Evolutionary conservation across 2,113 vertebrate species (phyloP).

Genomic region (Sarotherodon lohbergeri): DNA sequence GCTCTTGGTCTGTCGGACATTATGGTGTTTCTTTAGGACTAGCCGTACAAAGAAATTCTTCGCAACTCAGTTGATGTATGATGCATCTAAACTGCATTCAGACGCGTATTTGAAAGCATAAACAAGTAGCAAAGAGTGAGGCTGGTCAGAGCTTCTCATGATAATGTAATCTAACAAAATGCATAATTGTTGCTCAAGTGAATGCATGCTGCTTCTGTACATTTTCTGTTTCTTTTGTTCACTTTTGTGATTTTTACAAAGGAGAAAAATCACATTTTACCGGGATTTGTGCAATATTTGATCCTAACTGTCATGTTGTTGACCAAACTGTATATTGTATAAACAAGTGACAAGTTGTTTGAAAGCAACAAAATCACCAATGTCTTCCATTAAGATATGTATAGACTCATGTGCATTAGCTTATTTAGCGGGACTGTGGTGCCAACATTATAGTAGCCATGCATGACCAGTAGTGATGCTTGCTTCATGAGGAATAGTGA

Average conservation of each 20-base stretch:
- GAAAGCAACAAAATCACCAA: slow-evolving; percentile 99
- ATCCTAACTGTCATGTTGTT: slow-evolving; percentile 73
- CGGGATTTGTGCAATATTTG: slow-evolving; percentile 92
- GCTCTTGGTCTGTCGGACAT: not conserved
- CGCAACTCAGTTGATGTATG: not conserved
- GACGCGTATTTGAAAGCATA: not conserved
- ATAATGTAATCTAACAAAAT: not conserved
- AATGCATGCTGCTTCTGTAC: not conserved
- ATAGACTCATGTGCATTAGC: slow-evolving; percentile 98
- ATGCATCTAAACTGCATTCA: not conserved
- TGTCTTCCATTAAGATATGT: slow-evolving; percentile 99
- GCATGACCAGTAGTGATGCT: slow-evolving; percentile 93
- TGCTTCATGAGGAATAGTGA: slow-evolving; percentile 73
- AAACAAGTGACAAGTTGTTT: slow-evolving; percentile 99
- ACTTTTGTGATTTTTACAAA: not conserved
- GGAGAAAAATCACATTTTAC: not conserved
- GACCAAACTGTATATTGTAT: slow-evolving; percentile 93
- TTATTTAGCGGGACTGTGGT: slow-evolving; percentile 89
- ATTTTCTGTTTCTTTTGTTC: not conserved
- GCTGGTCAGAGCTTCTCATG: not conserved
- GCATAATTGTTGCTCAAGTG: not conserved
- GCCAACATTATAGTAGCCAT: slow-evolving; percentile 85
- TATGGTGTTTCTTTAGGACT: not conserved
- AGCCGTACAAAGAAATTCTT: not conserved
- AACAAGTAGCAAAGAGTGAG: not conserved